Percentiles rank a stretch among this genome's conserved stretches.
Conservation (phyloP, 2,113 vertebrate genomes). For the Haemorhous mexicanus region DNA sequence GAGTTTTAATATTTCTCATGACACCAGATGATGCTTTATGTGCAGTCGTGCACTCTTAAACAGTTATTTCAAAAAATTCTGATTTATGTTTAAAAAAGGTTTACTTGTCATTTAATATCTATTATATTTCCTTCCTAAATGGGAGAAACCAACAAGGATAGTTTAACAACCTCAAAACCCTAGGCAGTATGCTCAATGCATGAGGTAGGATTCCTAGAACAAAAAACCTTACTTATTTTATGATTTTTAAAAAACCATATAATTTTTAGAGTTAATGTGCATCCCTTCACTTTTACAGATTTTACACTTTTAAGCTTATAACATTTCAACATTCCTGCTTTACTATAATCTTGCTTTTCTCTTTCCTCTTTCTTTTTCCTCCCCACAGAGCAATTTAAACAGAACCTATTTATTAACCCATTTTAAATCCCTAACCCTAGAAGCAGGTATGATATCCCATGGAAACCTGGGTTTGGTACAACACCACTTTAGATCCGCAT, state of each 20-base stretch:
- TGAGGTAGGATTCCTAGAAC: not conserved
- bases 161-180: not conserved
- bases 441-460: not conserved
- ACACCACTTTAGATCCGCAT: not conserved
- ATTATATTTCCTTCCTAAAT: not conserved
- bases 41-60: not conserved
- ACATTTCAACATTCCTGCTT: not conserved
- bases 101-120: not conserved
- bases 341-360: not conserved
- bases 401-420: not conserved
- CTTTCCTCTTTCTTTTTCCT: not conserved
- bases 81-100: not conserved
- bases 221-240: not conserved
- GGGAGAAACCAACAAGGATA: not conserved
- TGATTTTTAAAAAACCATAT: not conserved
- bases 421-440: not conserved
- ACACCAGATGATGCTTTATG: not conserved
- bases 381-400: not conserved
- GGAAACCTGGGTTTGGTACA: not conserved
- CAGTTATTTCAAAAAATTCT: not conserved
- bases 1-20: constrained; percentile 10
- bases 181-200: not conserved
- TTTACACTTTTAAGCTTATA: not conserved
- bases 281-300: not conserved
- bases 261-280: not conserved